Evolutionary conservation across 2,797 vertebrate species (phyloP), one percentile per base, ranked within the genome.

Genomic region (Anas capensis): DNA sequence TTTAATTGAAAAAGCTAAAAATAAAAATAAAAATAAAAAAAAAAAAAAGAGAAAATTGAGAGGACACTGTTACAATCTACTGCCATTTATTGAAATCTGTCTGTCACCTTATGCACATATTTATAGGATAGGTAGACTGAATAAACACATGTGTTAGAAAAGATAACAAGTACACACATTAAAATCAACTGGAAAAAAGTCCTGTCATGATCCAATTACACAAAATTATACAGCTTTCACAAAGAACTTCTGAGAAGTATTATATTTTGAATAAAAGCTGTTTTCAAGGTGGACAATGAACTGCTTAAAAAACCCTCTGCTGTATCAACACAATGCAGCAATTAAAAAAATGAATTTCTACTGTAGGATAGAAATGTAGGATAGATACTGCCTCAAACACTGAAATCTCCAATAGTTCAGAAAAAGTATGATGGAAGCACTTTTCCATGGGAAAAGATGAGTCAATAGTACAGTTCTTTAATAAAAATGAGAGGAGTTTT

Each of bases 1-100:
- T 97, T 95, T 79, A 95, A 91, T 92, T 94, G 90, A 88, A 96
- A 94, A 86, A 44, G 51, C 56, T 77, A 86, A 94, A 88, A 85
- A 51, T 83, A 94, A 86, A 85, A 14, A 56, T 14, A 8, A 82
- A 20, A 40, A 40, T 9, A 51, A 58, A 17, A 81, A 86, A 71
- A 77, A 73, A 83, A 83, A 71, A 80, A 72, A 93, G 82, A 48
- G 21, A 69, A 36, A 31, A 53, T 12, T 53, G 14, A 82, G 57
- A 62, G 54, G 18, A 80, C 76, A 91, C 53, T 69, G 81, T 87
- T 81, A 89, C 6, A 6, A 85, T 84, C 71, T 83, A 78, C 40
- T 56, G 84, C 51, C 85, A 94, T 94, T 97, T 96, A 96, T 34
- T 94, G 65, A 82, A 95, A 81, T 89, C 82, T 75, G 26, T 38